Evolutionary conservation across 2,797 vertebrate species (phyloP), one percentile per base, ranked within the genome.

Genomic region (Diplodus sargus): DNA sequence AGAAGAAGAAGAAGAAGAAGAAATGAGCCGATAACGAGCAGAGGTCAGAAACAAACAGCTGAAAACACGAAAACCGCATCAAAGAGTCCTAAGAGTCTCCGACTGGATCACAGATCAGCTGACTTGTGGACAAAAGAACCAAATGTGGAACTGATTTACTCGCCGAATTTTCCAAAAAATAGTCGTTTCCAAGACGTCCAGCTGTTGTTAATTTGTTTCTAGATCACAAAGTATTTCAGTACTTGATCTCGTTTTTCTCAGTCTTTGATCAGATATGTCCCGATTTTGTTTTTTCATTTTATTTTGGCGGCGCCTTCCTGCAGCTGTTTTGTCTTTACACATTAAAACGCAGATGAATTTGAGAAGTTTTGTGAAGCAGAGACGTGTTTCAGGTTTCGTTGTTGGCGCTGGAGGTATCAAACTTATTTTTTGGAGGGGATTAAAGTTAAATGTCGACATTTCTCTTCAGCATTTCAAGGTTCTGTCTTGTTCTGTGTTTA

Each of bases 31-130:
- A 58, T 18, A 20, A n/a, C n/a, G 23, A 67, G n/a, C 22, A 12
- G 53, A 75, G 57, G 13, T 48, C 30, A 23, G 2, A 30, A 15
- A 51, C 1, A 49, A 66, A 63, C 76, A 63, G 77, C 82, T 76
- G 64, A 53, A 60, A 70, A 74, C 64, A 61, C 34, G 0, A 23
- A 49, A 9, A 10, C 51, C 14, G 0, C 74, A 63, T 81, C 67
- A 75, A 68, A 64, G 62, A 45, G 16, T 59, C 34, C 18, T 8
- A 17, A 34, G 1, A 14, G 58, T 15, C 60, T 58, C 18, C 49
- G 5, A 8, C 17, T 23, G 61, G 22, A 28, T 25, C 61, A 54
- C 58, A 28, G 22, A 47, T 34, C 30, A 25, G 23, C 9, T 3
- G 43, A 45, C 47, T 5, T 23, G 56, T 28, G 8, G 53, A 63